Base-by-base conservation (phyloP, 2,113 vertebrate species). In the Cathartes aura region DNA sequence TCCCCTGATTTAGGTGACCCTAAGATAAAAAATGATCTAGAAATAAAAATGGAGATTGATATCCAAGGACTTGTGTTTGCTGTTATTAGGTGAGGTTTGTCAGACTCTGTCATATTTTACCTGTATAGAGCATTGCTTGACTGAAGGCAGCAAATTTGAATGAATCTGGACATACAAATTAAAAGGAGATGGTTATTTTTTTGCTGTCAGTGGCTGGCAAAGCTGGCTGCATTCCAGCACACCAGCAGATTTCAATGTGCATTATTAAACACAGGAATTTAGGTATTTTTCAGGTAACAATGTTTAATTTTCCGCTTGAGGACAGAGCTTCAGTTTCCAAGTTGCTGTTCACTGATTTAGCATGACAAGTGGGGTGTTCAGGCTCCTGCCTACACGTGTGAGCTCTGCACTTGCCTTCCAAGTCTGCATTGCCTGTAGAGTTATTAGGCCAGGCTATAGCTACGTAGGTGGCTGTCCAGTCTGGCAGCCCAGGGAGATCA, bases 161-260 rank as follows among this genome's bases (percentile, higher is more conserved):
- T 55, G 10, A 81, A 63, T 66, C 42, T 43, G 55, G 52, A 48
- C 29, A 12, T 11, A 38, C 4, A 80, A 74, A 91, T 75, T 67
- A 30, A 67, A 86, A 70, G 8, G 56, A 60, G 38, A 87, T 36
- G 6, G 1, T 38, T 47, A 2, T 30, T 59, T 76, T 86, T 73
- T 58, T 73, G 11, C 36, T 92, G 52, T 36, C 55, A 29, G 11
- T 29, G 5, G 52, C 79, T 94, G 47, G 32, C 42, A 81, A 66
- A 87, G 14, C 52, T 74, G 42, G 29, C 43, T 68, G 34, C 59
- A 59, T 75, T 84, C 48, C 78, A 88, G 36, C 16, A 15, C 5
- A 18, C 0, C 0, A 66, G 8, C 13, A 48, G 58, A 27, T 67
- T 73, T 80, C 58, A 64, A 4, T 29, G 13, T 36, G 24, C 17